These are phyloP conservation scores for Eretmocerus hayati DNA, from an alignment of 2,888 invertebrate species.

Conservation along the genomic window DNA sequence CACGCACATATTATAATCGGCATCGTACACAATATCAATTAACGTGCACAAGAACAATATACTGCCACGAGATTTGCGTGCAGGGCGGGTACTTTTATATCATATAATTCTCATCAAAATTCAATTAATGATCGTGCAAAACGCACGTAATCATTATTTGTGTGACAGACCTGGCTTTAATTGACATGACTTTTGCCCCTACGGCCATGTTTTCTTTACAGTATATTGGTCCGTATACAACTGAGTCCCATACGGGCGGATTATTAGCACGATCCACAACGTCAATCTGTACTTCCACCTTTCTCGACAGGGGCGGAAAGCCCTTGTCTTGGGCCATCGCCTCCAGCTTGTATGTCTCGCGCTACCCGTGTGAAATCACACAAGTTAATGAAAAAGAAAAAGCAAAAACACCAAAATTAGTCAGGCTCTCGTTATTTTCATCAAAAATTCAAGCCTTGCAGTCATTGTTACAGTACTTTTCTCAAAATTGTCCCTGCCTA, in stretches of 20 bases:
- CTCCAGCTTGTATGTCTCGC: conserved; percentile 96
- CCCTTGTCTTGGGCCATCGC: conserved; percentile 98
- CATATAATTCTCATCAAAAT: conserved; percentile 2
- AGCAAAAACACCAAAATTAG: conserved; percentile 61
- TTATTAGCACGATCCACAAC: conserved; percentile 97
- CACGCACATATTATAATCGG: conserved; percentile 23
- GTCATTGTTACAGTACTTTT: not conserved
- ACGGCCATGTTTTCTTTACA: conserved; percentile 97
- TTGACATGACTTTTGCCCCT: conserved; percentile 95
- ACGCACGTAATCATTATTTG: conserved; percentile 12
- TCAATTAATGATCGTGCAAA: not conserved
- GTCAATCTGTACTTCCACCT: conserved; percentile 97
- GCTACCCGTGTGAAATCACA: conserved; percentile 54
- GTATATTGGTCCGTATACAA: conserved; percentile 93
- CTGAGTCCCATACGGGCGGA: conserved; percentile 95
- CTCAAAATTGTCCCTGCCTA: conserved; percentile 2
- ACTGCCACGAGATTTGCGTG: conserved; percentile 48
- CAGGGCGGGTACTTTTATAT: conserved; percentile 40
- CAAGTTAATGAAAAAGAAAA: conserved; percentile 58
- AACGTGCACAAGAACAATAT: conserved; percentile 47
- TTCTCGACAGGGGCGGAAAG: conserved; percentile 88
- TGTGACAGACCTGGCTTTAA: conserved; percentile 93
- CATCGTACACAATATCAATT: conserved; percentile 47
- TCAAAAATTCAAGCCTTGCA: conserved; percentile 5
- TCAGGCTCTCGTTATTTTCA: conserved; percentile 33